Evolutionary conservation across 2,797 vertebrate species (phyloP).

Genomic region (Poecilia velifera): DNA sequence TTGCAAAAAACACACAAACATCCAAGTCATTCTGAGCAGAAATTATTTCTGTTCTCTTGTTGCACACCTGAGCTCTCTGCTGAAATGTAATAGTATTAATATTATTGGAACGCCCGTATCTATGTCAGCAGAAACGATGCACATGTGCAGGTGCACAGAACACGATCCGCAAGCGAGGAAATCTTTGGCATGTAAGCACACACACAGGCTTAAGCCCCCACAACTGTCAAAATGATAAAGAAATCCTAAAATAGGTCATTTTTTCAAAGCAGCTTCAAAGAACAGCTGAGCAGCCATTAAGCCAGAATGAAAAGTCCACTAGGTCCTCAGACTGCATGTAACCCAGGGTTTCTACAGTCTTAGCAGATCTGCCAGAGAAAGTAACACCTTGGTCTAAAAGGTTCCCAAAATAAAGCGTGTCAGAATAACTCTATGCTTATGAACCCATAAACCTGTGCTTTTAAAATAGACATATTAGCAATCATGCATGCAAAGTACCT

Average conservation of each 20-base stretch:
- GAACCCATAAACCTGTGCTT: slow-evolving; percentile 49
- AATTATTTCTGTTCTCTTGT: slow-evolving; percentile 35
- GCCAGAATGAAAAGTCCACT: slow-evolving; percentile 41
- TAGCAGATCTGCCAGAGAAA: slow-evolving; percentile 58
- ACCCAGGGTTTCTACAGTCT: slow-evolving; percentile 46
- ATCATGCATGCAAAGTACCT: slow-evolving; percentile 27
- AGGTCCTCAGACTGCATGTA: slow-evolving; percentile 49
- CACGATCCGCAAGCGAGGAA: slow-evolving; percentile 38
- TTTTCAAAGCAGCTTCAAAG: slow-evolving; percentile 60
- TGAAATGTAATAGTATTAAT: slow-evolving; percentile 43
- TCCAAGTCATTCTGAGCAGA: slow-evolving; percentile 39
- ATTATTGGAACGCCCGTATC: background rate
- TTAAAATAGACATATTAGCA: slow-evolving; percentile 38
- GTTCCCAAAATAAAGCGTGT: slow-evolving; percentile 71
- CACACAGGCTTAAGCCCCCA: slow-evolving; percentile 41
- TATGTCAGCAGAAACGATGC: slow-evolving; percentile 4
- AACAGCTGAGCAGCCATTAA: slow-evolving; percentile 45
- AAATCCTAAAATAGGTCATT: slow-evolving; percentile 66
- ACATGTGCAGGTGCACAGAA: slow-evolving; percentile 38
- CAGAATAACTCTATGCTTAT: slow-evolving; percentile 53
- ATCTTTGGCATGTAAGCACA: slow-evolving; percentile 32
- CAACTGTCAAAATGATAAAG: slow-evolving; percentile 52
- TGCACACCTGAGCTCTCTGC: slow-evolving; percentile 62
- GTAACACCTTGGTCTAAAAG: slow-evolving; percentile 73
- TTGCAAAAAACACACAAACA: slow-evolving; percentile 58